Percentiles rank a stretch among this genome's conserved stretches.
Conservation (phyloP, 2,888 invertebrate genomes). For the Nemapogon koenigi region DNA sequence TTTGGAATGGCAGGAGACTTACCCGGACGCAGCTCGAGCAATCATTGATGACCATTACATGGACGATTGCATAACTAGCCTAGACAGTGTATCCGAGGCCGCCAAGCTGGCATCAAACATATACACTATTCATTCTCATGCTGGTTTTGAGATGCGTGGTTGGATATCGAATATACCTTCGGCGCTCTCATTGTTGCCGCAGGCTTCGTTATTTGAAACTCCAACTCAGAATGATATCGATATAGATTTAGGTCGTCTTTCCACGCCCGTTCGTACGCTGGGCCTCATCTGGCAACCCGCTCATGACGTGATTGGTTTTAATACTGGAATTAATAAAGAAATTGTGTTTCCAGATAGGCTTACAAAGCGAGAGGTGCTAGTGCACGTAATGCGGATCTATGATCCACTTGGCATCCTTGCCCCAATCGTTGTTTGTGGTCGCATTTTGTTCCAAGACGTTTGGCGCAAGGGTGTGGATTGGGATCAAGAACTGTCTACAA, state of each 20-base stretch:
- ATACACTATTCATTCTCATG: neutral
- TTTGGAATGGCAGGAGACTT: constrained; percentile 10
- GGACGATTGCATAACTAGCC: neutral
- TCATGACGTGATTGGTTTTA: neutral
- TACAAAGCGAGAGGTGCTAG: constrained; percentile 18
- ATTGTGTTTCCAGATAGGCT: constrained; percentile 9
- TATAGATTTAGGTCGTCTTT: neutral
- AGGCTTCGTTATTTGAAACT: neutral
- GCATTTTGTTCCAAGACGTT: constrained; percentile 18
- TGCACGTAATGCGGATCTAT: constrained; percentile 21
- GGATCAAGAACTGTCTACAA: constrained; percentile 1
- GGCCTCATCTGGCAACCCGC: neutral
- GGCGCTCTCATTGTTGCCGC: neutral
- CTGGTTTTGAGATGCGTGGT: neutral
- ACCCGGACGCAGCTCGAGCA: constrained; percentile 18
- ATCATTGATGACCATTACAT: neutral
- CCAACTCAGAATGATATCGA: no score
- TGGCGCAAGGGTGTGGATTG: constrained; percentile 7
- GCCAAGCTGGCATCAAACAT: neutral
- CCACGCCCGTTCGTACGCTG: neutral
- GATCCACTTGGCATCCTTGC: constrained; percentile 22
- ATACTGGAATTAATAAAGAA: neutral
- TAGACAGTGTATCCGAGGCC: constrained; percentile 1
- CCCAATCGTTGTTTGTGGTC: constrained; percentile 17
- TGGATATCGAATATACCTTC: neutral